These are phyloP conservation scores for Sciurus vulgaris DNA, from an alignment of 2,797 vertebrate species.

Conservation along the genomic window DNA sequence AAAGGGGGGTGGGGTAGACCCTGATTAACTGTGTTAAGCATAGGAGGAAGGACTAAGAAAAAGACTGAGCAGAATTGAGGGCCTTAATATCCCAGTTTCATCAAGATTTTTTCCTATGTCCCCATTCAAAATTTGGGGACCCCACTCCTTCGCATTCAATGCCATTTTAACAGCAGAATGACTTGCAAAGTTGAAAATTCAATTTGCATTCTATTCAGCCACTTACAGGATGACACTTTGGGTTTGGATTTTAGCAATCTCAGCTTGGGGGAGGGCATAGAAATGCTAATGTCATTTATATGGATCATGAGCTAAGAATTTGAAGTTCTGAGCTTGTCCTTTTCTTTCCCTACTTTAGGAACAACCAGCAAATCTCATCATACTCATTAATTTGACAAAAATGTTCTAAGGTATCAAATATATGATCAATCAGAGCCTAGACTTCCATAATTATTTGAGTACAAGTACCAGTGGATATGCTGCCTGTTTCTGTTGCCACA, in stretches of 20 bases:
- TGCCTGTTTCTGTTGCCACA: neutral
- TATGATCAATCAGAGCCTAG: neutral
- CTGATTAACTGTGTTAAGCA: neutral
- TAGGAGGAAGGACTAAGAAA: neutral
- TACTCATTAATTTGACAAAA: constrained; percentile 35
- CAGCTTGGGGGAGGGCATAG: neutral
- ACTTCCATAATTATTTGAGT: neutral
- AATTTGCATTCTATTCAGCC: neutral
- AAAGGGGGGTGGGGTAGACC: neutral
- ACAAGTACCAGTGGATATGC: neutral
- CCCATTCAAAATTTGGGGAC: neutral
- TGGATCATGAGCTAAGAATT: neutral
- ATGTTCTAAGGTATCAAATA: neutral
- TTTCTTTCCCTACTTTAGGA: neutral
- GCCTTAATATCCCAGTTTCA: neutral
- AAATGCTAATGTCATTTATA: neutral
- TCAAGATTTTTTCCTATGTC: neutral
- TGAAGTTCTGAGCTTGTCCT: neutral
- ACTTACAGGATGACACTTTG: neutral
- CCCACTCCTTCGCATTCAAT: neutral
- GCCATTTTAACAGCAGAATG: neutral
- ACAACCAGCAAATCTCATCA: neutral
- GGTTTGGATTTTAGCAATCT: neutral
- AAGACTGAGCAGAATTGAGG: neutral
- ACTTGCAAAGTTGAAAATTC: neutral